Conservation (phyloP, 2,888 invertebrate genomes). For the Cybosia mesomella region DNA sequence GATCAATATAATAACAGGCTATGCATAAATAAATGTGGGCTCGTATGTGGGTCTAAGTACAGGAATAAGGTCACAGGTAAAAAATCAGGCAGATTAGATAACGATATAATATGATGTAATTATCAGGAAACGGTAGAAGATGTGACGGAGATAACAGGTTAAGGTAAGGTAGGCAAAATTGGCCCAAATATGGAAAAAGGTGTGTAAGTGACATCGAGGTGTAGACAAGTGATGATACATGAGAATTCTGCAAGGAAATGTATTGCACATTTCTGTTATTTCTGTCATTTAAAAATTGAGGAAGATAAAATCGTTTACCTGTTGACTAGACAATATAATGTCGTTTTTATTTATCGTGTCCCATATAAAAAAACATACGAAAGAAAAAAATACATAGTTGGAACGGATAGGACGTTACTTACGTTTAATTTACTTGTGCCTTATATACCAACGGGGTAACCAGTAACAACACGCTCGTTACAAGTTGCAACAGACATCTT, state of each 20-base stretch:
- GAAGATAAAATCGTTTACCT: background rate
- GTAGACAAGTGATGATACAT: background rate
- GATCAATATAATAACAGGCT: conserved; percentile 1
- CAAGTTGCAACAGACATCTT: background rate
- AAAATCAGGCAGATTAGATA: background rate
- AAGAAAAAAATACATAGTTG: too few species aligned
- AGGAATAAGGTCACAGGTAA: background rate
- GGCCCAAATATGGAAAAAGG: background rate
- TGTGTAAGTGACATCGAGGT: background rate
- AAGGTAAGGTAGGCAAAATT: background rate
- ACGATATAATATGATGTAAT: background rate
- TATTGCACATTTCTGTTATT: too few species aligned
- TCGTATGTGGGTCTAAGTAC: background rate
- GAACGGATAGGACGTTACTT: too few species aligned
- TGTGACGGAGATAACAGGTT: background rate
- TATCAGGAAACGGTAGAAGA: conserved; percentile 2
- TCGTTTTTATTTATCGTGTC: too few species aligned
- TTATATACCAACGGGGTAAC: too few species aligned
- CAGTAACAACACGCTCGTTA: background rate
- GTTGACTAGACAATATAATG: background rate
- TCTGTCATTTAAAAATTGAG: too few species aligned
- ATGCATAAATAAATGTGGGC: background rate
- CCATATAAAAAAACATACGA: too few species aligned
- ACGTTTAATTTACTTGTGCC: too few species aligned
- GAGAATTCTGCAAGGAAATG: too few species aligned